Base-by-base conservation (phyloP, 2,888 invertebrate genomes). In the Amphipyra tragopoginis region DNA sequence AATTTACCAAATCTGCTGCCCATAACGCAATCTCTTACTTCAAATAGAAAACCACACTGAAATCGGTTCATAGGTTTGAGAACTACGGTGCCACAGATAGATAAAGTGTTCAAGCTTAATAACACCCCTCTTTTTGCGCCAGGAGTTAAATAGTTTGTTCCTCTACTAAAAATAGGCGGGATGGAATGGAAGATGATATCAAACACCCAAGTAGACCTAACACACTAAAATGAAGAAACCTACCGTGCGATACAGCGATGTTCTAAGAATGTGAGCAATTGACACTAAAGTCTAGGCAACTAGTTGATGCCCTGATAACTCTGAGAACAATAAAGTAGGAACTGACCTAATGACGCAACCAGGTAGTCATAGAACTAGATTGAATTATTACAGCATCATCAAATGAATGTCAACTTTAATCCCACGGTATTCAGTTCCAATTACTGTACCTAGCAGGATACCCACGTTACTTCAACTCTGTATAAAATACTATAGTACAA, bases 301-400 rank as follows among this genome's bases (percentile, higher is more conserved):
- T 33, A 53, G 62, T 49, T 55, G 52, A 58, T 59, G 45, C 49
- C 34, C 45, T 58, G 71, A 72, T 59, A 69, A 64, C 70, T 43
- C 43, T 6, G 26, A 57, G 44, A 61, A 73, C 71, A 75, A 70
- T 75, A 71, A 54, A 62, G 38, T 45, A 58, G 71, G 50, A 75
- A 75, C 72, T 48, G 49, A 63, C 75, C 75, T 39, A 15, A 8
- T 62, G 65, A 65, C 39, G 71, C 43, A 58, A 69, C 15, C 34
- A 68, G 63, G 49, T 66, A 68, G 26, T 44, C 51, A 34, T 48
- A 49, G 29, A 29, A 7, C 29, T 29, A 29, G 29, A 29, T 33
- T 50, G 11, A 61, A 52, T 40, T 15, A 47, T 34, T 9, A 9
- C 26, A 26, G 13, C 5, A 40, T 5, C 14, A 38, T 26, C 36